Conservation (phyloP, 2,797 vertebrate genomes). For the Acipenser oxyrinchus region DNA sequence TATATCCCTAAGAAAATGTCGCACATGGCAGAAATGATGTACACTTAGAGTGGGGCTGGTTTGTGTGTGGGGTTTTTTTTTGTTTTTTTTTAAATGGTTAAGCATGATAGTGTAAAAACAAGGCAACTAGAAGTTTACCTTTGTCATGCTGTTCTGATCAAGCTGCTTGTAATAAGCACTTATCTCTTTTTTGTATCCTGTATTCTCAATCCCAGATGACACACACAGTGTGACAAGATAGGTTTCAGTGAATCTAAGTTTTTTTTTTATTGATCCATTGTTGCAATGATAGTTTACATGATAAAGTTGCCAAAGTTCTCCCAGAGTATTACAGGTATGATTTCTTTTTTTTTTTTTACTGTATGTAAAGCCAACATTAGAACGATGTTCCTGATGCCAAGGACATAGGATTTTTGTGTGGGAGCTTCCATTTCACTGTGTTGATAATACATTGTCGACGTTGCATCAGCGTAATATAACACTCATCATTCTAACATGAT, state of each 20-base stretch:
- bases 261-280: conserved; percentile 17
- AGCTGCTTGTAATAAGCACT: not conserved
- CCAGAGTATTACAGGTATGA: conserved; percentile 28
- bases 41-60: conserved; percentile 62
- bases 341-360: conserved; percentile 19
- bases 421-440: conserved; percentile 31
- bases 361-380: conserved; percentile 36
- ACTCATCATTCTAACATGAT: too few species aligned
- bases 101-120: conserved; percentile 22
- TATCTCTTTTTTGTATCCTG: not conserved
- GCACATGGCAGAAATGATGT: conserved; percentile 99
- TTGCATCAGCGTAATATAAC: not conserved
- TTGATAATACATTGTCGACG: not conserved
- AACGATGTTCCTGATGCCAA: conserved; percentile 31
- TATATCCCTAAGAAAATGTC: conserved; percentile 99
- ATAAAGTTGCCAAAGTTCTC: conserved; percentile 52
- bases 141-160: conserved; percentile 12
- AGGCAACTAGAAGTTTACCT: conserved; percentile 8
- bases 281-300: conserved; percentile 26
- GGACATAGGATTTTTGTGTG: conserved; percentile 28
- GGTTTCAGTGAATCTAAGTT: conserved; percentile 16
- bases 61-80: not conserved
- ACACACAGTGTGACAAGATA: conserved; percentile 8
- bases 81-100: conserved; percentile 13
- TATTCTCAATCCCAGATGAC: conserved; percentile 16